Evolutionary conservation across 2,113 vertebrate genomes (phyloP), one percentile per base, ranked within the genome.

Genomic region (Oryzias curvinotus): DNA sequence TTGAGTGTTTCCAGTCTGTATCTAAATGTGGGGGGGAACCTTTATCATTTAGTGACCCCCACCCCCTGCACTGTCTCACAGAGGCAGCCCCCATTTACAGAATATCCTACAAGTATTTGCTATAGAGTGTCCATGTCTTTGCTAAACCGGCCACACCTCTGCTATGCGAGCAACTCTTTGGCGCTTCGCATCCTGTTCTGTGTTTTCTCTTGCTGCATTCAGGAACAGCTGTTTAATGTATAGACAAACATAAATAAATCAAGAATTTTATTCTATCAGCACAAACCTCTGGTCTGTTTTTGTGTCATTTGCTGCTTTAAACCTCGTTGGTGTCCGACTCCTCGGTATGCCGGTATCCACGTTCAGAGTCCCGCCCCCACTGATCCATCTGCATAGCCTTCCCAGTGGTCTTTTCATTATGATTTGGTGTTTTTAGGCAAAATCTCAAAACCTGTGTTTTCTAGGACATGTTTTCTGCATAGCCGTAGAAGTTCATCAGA

Each of bases 221-320:
- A 91, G 91, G 91, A 91, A 91, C 88, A 90, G 89, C 85, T 91
- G 90, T 91, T 90, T 84, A 88, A 90, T 93, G 92, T 93, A 91
- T 89, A 92, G 81, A 89, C 84, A 82, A 91, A 91, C 83, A 78
- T 70, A 86, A 93, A 93, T 93, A 93, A 93, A 93, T 90, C 73
- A 75, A 89, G 81, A 91, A 90, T 92, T 92, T 91, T 93, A 93
- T 93, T 93, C 92, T 93, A 92, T 87, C 87, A 90, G 82, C 85
- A 81, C 70, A 88, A 76, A 80, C 62, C 30, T 52, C 23, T 53
- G 6, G 61, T 46, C 23, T 47, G 46, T 43, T 19, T 19, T 63
- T 62, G 69, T 59, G 0, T 0, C 23, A 17, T 61, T 19, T 58
- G 5, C 44, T 57, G 16, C 3, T 25, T 49, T 14, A n/a, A 5